Evolutionary conservation across 2,888 invertebrate genomes (phyloP).

Genomic region (Blastobasis adustella): DNA sequence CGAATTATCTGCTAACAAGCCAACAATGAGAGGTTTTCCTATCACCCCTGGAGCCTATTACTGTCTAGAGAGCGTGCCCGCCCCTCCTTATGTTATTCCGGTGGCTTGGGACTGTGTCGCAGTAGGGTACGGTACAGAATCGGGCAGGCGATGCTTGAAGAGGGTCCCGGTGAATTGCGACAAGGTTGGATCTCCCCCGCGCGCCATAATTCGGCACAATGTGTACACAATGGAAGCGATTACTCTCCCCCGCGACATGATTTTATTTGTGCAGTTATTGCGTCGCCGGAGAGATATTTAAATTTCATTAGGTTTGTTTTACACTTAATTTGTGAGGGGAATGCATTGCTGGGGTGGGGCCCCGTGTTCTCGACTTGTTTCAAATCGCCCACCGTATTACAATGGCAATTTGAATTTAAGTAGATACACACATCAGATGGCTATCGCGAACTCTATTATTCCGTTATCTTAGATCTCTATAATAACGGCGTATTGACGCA

Average conservation of each 20-base stretch:
- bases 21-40: conserved; percentile 67
- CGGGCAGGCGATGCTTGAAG: conserved; percentile 17
- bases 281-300: conserved; percentile 70
- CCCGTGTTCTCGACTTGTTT: conserved; percentile 49
- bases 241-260: conserved; percentile 68
- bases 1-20: conserved; percentile 66
- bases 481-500: no score
- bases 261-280: conserved; percentile 74
- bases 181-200: conserved; percentile 45
- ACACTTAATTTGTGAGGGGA: conserved; percentile 74
- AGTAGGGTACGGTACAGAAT: conserved; percentile 17
- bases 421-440: conserved; percentile 57
- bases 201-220: conserved; percentile 51
- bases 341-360: conserved; percentile 59
- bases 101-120: conserved; percentile 50
- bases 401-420: conserved; percentile 62
- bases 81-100: conserved; percentile 51
- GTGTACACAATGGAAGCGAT: conserved; percentile 69
- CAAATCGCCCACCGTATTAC: conserved; percentile 55
- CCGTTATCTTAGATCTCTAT: conserved; percentile 25
- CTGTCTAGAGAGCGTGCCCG: conserved; percentile 56
- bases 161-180: conserved; percentile 27
- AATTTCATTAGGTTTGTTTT: conserved; percentile 76
- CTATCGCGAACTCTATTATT: conserved; percentile 31
- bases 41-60: conserved; percentile 68